Evolutionary conservation across 2,797 vertebrate species (phyloP).

Genomic region (Florisuga fusca): DNA sequence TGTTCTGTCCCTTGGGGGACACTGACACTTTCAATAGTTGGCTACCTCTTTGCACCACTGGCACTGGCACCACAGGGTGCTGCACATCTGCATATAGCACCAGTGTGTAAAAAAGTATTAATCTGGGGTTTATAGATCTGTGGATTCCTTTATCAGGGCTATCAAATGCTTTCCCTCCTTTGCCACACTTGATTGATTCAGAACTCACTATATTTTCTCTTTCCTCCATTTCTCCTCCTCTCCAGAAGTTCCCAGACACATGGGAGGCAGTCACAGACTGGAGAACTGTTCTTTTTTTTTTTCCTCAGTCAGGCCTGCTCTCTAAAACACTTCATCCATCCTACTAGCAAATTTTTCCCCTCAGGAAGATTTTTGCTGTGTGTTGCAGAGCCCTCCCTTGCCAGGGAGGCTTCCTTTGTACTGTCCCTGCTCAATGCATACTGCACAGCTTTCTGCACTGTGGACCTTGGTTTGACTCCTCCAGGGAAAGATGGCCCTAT

Average conservation of each 20-base stretch:
- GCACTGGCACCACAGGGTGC: neutral
- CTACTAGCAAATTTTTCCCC: neutral
- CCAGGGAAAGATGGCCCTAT: neutral
- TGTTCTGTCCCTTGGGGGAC: neutral
- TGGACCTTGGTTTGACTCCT: neutral
- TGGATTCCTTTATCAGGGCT: neutral
- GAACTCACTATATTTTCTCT: neutral
- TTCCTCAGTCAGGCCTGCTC: neutral
- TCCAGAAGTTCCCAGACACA: neutral
- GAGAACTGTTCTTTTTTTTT: neutral
- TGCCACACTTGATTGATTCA: neutral
- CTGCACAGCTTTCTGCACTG: neutral
- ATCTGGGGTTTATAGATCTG: neutral
- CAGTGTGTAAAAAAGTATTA: neutral
- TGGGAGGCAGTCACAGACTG: neutral
- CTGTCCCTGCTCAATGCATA: neutral
- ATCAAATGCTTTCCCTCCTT: neutral
- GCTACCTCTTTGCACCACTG: neutral
- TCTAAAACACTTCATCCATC: neutral
- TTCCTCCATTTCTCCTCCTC: neutral
- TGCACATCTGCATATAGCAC: neutral
- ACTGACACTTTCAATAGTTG: neutral
- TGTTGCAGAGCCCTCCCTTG: neutral
- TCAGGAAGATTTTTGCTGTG: neutral
- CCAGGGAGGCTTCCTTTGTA: neutral